Conservation (phyloP, 2,113 vertebrate species). For the Oreochromis spilurus region DNA sequence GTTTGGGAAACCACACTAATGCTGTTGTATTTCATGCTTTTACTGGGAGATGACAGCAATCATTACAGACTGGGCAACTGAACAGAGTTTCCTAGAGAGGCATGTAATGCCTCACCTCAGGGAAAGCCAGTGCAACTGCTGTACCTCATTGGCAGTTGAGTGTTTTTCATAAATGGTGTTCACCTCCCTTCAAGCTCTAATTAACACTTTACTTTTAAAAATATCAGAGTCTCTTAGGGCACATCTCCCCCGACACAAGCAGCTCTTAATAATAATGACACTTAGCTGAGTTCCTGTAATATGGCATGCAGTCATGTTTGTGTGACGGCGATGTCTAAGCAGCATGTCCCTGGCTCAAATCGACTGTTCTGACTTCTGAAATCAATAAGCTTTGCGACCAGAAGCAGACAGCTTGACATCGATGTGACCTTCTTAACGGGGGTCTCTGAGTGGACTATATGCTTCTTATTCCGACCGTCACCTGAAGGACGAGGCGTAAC, state of each 20-base stretch:
- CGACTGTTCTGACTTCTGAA: background rate
- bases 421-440: slow-evolving; percentile 31
- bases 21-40: slow-evolving; percentile 10
- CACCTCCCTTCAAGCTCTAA: background rate
- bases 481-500: slow-evolving; percentile 17
- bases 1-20: background rate
- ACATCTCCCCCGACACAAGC: background rate
- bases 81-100: background rate
- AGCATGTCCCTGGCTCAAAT: background rate
- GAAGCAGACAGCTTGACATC: slow-evolving; percentile 22
- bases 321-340: background rate
- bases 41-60: background rate
- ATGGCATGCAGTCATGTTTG: background rate
- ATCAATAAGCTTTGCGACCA: slow-evolving; percentile 19
- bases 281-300: background rate
- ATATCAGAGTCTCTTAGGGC: background rate
- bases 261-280: background rate
- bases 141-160: background rate
- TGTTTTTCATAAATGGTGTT: background rate
- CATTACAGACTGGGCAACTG: background rate
- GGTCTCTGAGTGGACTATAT: slow-evolving; percentile 12
- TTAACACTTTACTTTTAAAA: background rate
- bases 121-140: background rate
- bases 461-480: slow-evolving; percentile 11
- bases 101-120: background rate